Evolutionary conservation across 2,888 invertebrate species (phyloP), one percentile per base, ranked within the genome.

Genomic region (Tenthredo distinguenda): DNA sequence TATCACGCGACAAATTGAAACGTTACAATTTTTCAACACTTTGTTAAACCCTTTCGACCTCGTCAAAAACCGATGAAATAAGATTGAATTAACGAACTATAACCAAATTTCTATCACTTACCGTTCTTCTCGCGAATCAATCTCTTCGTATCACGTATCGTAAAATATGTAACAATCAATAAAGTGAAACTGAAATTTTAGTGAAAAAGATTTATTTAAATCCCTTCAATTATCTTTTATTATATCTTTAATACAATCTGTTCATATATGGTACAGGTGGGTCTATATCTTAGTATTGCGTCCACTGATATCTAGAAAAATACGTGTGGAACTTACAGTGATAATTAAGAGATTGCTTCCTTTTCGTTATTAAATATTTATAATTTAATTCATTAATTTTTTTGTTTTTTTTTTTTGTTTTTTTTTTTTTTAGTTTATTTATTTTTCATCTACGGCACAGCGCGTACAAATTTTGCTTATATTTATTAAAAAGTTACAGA

Each of bases 221-320:
- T 74, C 74, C 43, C 43, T 43, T 74, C 74, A 40, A 74, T 21
- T 74, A 43, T 74, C 74, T 43, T 74, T 74, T 74, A 21, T 74
- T 43, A 21, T 72, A 72, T 72, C 26, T 72, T 72, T 40, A 21
- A 40, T 72, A 40, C 43, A 40, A 40, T 74, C n/a, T 74, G 18
- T 74, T 74, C 26, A n/a, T 74, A 43, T 74, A 74, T 74, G 31
- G 21, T 74, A 74, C 43, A 74, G 43, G 15, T 68, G 12, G 12
- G 34, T 34, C 31, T 68, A 68, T 68, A 68, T 68, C 34, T 68
- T 68, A 68, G 18, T 50, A 43, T 76, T 50, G 43, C 76, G 47
- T 47, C 34, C 76, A 77, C 77, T 77, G 50, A 50, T 77, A 74
- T 74, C 74, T 74, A 74, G 21, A 74, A 74, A 74, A 74, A 74